These are phyloP conservation scores for Candoia aspera DNA, from an alignment of 2,113 vertebrate species.

Conservation along the genomic window DNA sequence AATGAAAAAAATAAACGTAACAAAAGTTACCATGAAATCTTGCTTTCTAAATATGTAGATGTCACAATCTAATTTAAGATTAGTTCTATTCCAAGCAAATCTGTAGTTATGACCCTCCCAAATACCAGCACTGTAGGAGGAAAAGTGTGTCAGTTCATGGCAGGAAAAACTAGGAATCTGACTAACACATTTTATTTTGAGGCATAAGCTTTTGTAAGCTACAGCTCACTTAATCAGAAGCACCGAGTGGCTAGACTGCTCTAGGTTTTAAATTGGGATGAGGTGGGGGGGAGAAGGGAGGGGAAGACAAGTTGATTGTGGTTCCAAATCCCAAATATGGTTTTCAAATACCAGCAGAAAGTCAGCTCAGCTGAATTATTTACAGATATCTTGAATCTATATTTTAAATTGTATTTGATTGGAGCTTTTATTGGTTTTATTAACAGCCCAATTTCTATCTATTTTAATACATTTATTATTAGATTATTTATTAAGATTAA, in stretches of 20 bases:
- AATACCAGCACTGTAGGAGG: background rate
- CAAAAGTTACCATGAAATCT: background rate
- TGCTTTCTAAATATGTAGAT: background rate
- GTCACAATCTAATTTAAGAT: background rate
- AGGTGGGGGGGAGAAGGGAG: background rate
- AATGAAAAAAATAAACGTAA: background rate
- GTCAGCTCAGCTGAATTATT: fast-evolving
- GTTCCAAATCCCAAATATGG: background rate
- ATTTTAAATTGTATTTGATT: background rate
- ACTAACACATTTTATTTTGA: background rate
- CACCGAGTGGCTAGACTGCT: background rate
- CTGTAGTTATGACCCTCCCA: background rate
- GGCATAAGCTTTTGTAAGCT: background rate
- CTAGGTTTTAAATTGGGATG: background rate
- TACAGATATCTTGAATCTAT: background rate
- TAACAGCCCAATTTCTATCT: too few species aligned
- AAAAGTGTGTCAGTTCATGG: background rate
- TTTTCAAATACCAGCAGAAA: background rate
- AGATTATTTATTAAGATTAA: background rate
- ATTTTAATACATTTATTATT: background rate
- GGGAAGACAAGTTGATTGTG: background rate
- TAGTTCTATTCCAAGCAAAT: background rate
- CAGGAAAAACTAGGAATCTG: background rate
- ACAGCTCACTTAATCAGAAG: background rate
- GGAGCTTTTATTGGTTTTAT: background rate